These are phyloP conservation scores for Argya squamiceps DNA, from an alignment of 2,797 vertebrate genomes.

Conservation along the genomic window DNA sequence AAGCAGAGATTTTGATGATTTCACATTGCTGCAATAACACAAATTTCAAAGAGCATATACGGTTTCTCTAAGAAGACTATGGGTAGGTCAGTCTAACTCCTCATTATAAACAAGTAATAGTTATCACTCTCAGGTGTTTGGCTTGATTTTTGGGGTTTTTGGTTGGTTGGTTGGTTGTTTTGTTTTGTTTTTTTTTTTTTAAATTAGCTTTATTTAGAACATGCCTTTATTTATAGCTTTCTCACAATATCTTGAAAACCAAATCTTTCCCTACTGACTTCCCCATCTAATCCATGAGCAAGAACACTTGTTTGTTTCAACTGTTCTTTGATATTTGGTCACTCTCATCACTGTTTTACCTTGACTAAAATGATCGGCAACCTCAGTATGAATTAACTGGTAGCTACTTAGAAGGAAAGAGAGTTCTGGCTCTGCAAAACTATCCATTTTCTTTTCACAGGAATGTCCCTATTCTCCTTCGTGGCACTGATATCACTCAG, in stretches of 20 bases:
- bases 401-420: background rate
- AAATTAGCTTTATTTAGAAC: background rate
- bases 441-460: background rate
- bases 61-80: background rate
- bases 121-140: background rate
- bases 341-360: background rate
- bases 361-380: background rate
- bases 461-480: background rate
- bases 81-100: background rate
- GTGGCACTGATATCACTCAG: background rate
- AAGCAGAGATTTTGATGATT: conserved; percentile 23
- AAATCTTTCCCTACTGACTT: background rate
- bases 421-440: background rate
- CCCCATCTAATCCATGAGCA: background rate
- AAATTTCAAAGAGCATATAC: background rate
- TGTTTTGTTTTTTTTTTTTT: background rate
- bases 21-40: background rate
- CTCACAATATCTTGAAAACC: background rate
- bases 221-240: background rate
- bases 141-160: background rate
- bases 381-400: background rate
- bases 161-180: no score
- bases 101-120: background rate
- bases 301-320: background rate
- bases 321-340: background rate